A percentile compares a stretch with the other conserved stretches of the same genome.
Conservation (phyloP, 2,888 invertebrate species). For the Diarsia rubi region DNA sequence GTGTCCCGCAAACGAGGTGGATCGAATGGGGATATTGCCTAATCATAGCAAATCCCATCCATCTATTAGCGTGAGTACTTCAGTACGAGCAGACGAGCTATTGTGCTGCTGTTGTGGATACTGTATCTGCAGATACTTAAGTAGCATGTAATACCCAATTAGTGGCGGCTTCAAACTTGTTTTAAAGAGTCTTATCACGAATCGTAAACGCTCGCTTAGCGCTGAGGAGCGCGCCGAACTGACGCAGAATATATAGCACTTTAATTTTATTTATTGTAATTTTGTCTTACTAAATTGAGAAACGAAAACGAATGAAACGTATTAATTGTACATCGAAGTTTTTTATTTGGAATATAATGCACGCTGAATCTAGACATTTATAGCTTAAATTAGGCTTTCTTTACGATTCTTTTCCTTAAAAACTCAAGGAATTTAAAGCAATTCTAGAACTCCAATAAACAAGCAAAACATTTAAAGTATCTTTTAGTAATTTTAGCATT, state of each 20-base stretch:
- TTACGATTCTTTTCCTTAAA: background rate
- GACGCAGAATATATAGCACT: no score
- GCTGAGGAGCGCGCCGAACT: no score
- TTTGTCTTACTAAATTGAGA: no score
- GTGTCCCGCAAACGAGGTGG: background rate
- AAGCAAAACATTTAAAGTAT: background rate
- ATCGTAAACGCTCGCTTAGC: no score
- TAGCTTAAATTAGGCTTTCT: no score
- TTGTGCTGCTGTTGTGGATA: background rate
- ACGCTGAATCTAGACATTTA: no score
- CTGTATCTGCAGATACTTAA: background rate
- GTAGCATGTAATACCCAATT: background rate
- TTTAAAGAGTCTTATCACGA: rapidly evolving
- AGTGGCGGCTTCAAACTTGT: background rate
- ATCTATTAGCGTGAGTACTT: background rate
- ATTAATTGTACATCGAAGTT: no score
- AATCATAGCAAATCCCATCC: background rate
- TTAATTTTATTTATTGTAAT: no score
- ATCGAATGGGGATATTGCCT: background rate
- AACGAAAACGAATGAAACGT: no score
- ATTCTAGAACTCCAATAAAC: background rate
- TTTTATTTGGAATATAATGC: no score
- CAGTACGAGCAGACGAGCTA: background rate
- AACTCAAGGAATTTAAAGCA: background rate
- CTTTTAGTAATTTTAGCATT: no score